Evolutionary conservation across 2,797 vertebrate species (phyloP), one percentile per base, ranked within the genome.

Genomic region (Salmo trutta): DNA sequence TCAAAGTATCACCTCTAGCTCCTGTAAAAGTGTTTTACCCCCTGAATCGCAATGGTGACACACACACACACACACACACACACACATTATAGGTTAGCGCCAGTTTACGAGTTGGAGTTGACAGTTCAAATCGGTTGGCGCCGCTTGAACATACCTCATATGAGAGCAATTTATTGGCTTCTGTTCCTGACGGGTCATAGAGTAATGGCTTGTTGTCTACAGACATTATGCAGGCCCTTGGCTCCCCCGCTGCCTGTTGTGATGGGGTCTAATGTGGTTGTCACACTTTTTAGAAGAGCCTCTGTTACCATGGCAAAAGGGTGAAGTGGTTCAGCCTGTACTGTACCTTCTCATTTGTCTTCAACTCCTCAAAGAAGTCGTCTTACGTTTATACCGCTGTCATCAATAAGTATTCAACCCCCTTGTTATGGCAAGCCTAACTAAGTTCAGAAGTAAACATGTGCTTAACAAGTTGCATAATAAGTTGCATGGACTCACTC

Each of bases 141-240:
- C 64, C 2, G 36, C 81, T 78, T 36, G 24, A 79, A 33, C 68
- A 73, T 80, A 79, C 79, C 73, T 84, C 84, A 79, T 81, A 78
- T 33, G 33, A 78, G 68, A 75, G 65, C 64, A 77, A 78, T 85
- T 71, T 82, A 76, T 83, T 69, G 68, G 53, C 41, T 66, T 75
- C 75, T 19, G 17, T 68, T 69, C 56, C 75, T 78, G 81, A 72
- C 81, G 79, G 81, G 64, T 62, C 70, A 74, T 65, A 85, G 84
- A 88, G 79, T 78, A 85, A 86, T 84, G 80, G 81, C 73, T 75
- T 85, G 78, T 84, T 69, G 72, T 68, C 36, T 75, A 62, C 74
- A 85, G 71, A 67, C 73, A 72, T 72, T 77, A 47, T 80, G 17
- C 56, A 29, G 1, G 56, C 77, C 41, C 66, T 21, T 72, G 73